Base-by-base conservation (phyloP, 2,888 invertebrate species). In the Rhyacophila evoluta region DNA sequence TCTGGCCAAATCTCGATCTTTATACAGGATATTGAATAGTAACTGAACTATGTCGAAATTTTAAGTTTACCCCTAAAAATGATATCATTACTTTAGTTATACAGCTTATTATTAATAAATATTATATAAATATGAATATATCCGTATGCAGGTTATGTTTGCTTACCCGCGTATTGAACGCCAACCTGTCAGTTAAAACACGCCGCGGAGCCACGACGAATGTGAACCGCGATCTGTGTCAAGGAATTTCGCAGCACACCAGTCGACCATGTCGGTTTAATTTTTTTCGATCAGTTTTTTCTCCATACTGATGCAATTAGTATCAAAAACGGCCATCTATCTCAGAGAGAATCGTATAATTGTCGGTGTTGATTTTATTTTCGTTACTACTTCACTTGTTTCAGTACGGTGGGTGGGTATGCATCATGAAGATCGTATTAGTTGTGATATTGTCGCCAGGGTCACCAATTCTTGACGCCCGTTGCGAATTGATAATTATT, bases 401-500 rank as follows among this genome's bases (percentile, higher is more conserved):
- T 55, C 41, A 10, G 19, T 55, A 25, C 19, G 55, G 55, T 25
- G 19, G 55, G 55, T 55, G 8, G 55, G 25, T 8, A 55, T 55
- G 2, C 55, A 19, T 19, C 19, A 8, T 8, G 55, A 55, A 19
- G 55, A 55, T 55, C 25, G 55, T 19, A 25, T 1, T 19, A n/a
- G n/a, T n/a, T n/a, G n/a, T n/a, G n/a, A n/a, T n/a, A 55, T 15
- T 55, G 55, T 55, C 55, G 55, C 55, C 55, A 55, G 55, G 55
- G 55, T 55, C 55, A 19, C 10, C 55, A 8, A 55, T 55, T 55
- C 25, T 19, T 12, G 6, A 55, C 55, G 19, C 55, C 55, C 55
- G 19, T 25, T 55, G 55, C 55, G 25, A 55, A 55, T 55, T 55
- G 15, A 12, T 55, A 55, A 55, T 55, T 25, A 55, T 15, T 19